These are phyloP conservation scores for Hedya salicella DNA, from an alignment of 2,888 invertebrate genomes.

Conservation along the genomic window DNA sequence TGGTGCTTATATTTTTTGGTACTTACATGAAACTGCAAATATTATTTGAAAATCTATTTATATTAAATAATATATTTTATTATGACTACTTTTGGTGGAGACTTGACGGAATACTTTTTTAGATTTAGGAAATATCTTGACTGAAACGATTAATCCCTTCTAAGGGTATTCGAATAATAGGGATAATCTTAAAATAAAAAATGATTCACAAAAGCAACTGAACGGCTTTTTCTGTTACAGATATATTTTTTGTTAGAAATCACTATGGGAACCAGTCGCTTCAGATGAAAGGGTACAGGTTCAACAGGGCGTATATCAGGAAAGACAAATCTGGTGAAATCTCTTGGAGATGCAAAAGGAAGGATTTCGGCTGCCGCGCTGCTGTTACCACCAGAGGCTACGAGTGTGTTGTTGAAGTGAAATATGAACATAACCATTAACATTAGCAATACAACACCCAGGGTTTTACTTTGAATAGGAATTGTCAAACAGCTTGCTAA, in stretches of 20 bases:
- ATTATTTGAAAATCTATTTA: no score
- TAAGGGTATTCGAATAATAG: no score
- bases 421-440: conserved; percentile 33
- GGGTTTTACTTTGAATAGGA: no score
- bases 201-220: neutral
- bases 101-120: no score
- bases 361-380: conserved; percentile 54
- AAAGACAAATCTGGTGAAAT: conserved; percentile 25
- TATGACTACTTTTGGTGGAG: no score
- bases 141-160: no score
- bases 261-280: conserved; percentile 21
- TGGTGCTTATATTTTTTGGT: no score
- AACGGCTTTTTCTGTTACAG: conserved; percentile 4
- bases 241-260: conserved; percentile 24
- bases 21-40: no score
- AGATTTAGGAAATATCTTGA: no score
- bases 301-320: conserved; percentile 25
- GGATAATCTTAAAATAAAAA: no score
- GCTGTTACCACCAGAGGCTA: conserved; percentile 21
- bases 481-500: no score
- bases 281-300: conserved; percentile 21
- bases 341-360: conserved; percentile 50
- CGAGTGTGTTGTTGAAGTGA: conserved; percentile 13
- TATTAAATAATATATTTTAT: no score
- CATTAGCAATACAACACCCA: neutral